Conservation (phyloP, 2,888 invertebrate species). For the Protophormia terraenovae region DNA sequence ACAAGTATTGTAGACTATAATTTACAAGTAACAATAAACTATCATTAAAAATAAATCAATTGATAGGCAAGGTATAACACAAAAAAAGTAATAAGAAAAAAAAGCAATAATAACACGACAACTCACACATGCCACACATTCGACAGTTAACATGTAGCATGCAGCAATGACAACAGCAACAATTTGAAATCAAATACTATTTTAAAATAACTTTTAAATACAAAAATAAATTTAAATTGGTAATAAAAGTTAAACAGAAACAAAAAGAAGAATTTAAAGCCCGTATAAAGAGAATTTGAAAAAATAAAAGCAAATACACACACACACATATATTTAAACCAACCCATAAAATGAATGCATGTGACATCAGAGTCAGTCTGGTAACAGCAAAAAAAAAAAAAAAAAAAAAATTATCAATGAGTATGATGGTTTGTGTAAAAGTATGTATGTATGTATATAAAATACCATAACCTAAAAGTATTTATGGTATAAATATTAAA, state of each 20-base stretch:
- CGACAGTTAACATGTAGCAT: slow-evolving; percentile 20
- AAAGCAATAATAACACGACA: neutral
- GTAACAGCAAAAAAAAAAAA: too few species aligned
- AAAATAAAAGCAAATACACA: neutral
- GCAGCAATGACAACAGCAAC: neutral
- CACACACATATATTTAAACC: neutral
- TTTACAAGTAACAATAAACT: neutral
- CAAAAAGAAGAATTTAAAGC: neutral
- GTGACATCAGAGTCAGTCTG: neutral
- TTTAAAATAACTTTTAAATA: neutral
- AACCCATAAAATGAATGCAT: neutral
- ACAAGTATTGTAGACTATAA: neutral
- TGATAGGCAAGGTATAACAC: neutral
- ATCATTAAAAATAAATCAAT: slow-evolving; percentile 8
- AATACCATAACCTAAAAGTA: slow-evolving; percentile 27
- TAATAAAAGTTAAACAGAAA: neutral
- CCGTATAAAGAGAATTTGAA: neutral
- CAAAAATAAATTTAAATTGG: neutral
- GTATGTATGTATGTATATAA: neutral
- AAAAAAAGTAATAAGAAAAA: neutral
- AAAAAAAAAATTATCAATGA: slow-evolving; percentile 28
- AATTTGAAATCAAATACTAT: neutral
- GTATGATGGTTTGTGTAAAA: neutral
- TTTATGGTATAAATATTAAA: neutral
- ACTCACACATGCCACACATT: slow-evolving; percentile 19